These are phyloP conservation scores for Acanthisitta chloris DNA, from an alignment of 2,113 vertebrate genomes.

Conservation along the genomic window DNA sequence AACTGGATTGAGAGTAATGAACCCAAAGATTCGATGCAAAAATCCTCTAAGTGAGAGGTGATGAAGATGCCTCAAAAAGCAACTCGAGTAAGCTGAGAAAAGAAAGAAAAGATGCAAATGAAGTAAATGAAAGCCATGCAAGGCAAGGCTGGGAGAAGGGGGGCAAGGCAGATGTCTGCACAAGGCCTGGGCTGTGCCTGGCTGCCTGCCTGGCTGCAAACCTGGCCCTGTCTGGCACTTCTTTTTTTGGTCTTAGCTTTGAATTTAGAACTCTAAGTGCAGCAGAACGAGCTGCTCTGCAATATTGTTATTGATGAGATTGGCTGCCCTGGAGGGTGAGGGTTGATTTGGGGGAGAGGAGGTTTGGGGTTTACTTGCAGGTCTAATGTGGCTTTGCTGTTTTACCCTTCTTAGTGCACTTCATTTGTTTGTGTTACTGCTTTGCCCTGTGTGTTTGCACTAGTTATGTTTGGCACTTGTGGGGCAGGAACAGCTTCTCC, in stretches of 20 bases:
- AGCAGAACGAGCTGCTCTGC: neutral
- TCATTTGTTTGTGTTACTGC: neutral
- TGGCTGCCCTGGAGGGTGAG: neutral
- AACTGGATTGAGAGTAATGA: neutral
- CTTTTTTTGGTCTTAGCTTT: neutral
- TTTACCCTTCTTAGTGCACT: neutral
- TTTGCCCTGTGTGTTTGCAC: fast-evolving
- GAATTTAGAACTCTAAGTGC: neutral
- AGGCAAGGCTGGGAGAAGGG: neutral
- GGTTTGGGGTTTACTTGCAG: neutral
- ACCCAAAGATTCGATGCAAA: neutral
- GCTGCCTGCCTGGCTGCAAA: neutral
- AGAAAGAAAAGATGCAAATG: neutral
- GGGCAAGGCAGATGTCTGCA: neutral
- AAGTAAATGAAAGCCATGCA: neutral
- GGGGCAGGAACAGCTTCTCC: neutral
- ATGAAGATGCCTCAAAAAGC: neutral
- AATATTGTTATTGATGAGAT: neutral
- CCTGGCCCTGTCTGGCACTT: slow-evolving; percentile 1
- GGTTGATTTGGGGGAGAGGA: neutral
- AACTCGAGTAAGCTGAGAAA: neutral
- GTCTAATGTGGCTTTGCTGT: neutral
- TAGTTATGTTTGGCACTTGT: fast-evolving
- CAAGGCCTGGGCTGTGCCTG: neutral
- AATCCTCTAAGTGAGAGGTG: neutral